Evolutionary conservation across 1,140 invertebrate genomes (phyloP).

Genomic region (Battus philenor): DNA sequence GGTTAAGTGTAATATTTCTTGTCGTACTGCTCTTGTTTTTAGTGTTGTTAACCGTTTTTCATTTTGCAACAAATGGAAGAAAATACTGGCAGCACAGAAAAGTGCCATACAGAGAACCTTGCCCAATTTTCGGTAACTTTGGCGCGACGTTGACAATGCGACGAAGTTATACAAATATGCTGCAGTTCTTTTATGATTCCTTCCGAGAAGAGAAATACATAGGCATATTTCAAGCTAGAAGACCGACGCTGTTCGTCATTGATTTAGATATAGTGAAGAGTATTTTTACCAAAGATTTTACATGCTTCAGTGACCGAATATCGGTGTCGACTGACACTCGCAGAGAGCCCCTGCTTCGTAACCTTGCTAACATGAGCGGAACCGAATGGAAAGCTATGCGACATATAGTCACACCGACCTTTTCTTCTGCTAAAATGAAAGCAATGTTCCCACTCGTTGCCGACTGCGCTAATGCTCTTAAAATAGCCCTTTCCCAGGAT

Average conservation of each 20-base stretch:
- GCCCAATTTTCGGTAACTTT: conserved; percentile 67
- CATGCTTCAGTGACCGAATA: conserved; percentile 63
- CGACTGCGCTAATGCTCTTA: conserved; percentile 55
- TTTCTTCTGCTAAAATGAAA: conserved; percentile 73
- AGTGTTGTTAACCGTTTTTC: conserved; percentile 48
- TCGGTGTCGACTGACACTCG: conserved; percentile 59
- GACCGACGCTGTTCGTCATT: conserved; percentile 63
- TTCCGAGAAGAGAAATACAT: conserved; percentile 53
- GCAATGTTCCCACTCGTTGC: conserved; percentile 68
- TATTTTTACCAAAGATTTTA: conserved; percentile 70
- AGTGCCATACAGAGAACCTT: conserved; percentile 61
- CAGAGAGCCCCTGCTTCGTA: conserved; percentile 59
- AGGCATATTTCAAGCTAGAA: conserved; percentile 63
- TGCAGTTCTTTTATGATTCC: conserved; percentile 53
- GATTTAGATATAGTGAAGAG: conserved; percentile 69
- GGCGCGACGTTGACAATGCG: conserved; percentile 56
- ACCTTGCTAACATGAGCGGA: conserved; percentile 67
- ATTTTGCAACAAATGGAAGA: conserved; percentile 52
- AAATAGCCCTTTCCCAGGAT: conserved; percentile 32
- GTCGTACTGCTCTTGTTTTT: conserved; percentile 40
- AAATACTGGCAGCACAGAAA: conserved; percentile 59
- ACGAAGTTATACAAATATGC: conserved; percentile 53
- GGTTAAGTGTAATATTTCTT: conserved; percentile 42
- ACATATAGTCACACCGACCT: conserved; percentile 63
- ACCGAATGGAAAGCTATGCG: conserved; percentile 68